These are phyloP conservation scores for Leptarthrus brevirostris DNA, from an alignment of 2,888 invertebrate genomes.

Conservation along the genomic window DNA sequence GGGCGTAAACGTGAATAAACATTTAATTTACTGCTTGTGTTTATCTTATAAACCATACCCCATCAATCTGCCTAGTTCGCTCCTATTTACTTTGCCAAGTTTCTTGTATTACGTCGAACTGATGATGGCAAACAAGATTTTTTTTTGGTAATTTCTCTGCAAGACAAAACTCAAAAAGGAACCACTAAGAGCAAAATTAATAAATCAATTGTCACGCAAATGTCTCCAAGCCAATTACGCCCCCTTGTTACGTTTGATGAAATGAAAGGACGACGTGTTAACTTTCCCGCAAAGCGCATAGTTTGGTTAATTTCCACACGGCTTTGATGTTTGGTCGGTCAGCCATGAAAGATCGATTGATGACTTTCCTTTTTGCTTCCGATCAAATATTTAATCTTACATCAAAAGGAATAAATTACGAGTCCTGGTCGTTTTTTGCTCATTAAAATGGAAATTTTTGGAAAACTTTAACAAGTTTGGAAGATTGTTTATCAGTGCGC, in stretches of 20 bases:
- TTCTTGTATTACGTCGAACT: no score
- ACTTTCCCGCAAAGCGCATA: neutral
- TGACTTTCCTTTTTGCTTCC: constrained; percentile 18
- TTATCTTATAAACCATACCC: no score
- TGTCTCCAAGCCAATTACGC: neutral
- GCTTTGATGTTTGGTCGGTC: constrained; percentile 14
- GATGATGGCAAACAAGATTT: no score
- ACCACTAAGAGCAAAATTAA: neutral
- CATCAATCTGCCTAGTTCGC: no score
- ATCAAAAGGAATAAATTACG: constrained; percentile 41
- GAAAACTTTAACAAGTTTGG: constrained; percentile 29
- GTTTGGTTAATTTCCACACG: neutral
- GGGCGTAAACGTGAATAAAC: no score
- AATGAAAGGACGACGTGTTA: constrained; percentile 1
- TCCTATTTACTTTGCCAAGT: no score
- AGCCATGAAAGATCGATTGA: constrained; percentile 2
- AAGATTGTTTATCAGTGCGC: constrained; percentile 31
- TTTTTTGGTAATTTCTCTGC: no score
- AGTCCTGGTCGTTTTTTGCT: constrained; percentile 23
- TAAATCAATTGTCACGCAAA: constrained; percentile 3
- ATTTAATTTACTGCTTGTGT: no score
- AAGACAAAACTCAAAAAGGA: no score
- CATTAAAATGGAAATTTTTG: constrained; percentile 41
- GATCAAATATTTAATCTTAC: constrained; percentile 39
- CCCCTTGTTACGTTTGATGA: neutral